Base-by-base conservation (phyloP, 2,113 vertebrate genomes). In the Leptocoma aspasia region DNA sequence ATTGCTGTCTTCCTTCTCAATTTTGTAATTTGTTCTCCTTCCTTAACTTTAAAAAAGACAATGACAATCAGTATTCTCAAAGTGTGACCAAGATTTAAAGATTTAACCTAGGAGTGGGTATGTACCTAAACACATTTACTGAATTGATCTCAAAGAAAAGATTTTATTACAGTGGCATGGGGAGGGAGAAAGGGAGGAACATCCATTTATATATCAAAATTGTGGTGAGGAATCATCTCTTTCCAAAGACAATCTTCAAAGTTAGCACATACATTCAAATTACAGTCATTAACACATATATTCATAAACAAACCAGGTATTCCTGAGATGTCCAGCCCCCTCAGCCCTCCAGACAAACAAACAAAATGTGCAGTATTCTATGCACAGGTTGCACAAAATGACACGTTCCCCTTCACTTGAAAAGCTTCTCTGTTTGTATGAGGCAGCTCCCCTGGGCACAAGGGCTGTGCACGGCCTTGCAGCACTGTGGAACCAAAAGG, bases 401-500 rank as follows among this genome's bases (percentile, higher is more conserved):
- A 4, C 35, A 85, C 6, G 0, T 20, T 75, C 7, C 8, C 7
- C 7, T 69, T 85, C 26, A 11, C 33, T 45, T 45, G 23, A 31
- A 83, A 61, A 73, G 18, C 20, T 39, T 50, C 10, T 86, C 91
- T 66, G 26, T 66, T 77, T 89, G 16, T 28, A 7, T 8, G 26
- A 52, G 27, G 72, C 27, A 56, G 30, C 56, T 68, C 28, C 20
- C 10, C 30, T 23, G 42, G 35, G 20, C 33, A 45, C 3, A 2
- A 35, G 7, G 23, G 17, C 19, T 64, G 31, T 37, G 44, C 39
- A 21, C 19, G 22, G 22, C 19, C 63, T 63, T 70, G 63, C 23
- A 83, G 30, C 26, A 8, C 28, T 30, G 37, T 49, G n/a, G 64
- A 53, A 75, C 4, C 21, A 56, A 7, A 8, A 0, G 0, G 41